These are phyloP conservation scores for Oscheius onirici DNA, from an alignment of 2,888 invertebrate genomes.

Conservation along the genomic window DNA sequence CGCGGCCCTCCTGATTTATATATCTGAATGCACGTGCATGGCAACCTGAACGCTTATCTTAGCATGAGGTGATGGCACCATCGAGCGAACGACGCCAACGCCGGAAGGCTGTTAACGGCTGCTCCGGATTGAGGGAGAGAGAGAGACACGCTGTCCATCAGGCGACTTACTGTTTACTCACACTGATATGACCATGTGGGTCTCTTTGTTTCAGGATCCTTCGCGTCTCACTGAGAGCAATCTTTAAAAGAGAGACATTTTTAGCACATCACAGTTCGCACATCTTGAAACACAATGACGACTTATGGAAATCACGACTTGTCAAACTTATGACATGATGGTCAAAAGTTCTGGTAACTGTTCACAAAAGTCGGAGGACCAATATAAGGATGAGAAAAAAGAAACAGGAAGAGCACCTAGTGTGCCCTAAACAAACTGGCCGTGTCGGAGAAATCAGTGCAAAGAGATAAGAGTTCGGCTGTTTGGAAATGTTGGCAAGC, in stretches of 20 bases:
- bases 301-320: too few species aligned
- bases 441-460: constrained; percentile 50
- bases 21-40: constrained; percentile 24
- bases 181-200: neutral
- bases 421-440: too few species aligned
- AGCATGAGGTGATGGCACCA: constrained; percentile 32
- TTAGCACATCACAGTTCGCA: neutral
- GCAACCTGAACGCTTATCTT: constrained; percentile 22
- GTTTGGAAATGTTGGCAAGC: too few species aligned
- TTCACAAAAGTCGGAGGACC: too few species aligned
- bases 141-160: constrained; percentile 65
- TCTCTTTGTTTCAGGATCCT: too few species aligned
- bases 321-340: too few species aligned
- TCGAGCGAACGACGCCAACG: constrained; percentile 26
- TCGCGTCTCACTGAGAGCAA: neutral
- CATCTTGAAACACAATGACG: too few species aligned
- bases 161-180: constrained; percentile 1
- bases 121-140: constrained; percentile 13
- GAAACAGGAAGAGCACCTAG: too few species aligned
- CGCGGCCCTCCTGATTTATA: neutral
- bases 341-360: too few species aligned
- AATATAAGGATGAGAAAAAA: neutral
- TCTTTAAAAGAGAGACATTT: constrained; percentile 53
- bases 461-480: constrained; percentile 18
- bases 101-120: constrained; percentile 29